Percentiles rank a stretch among this genome's conserved stretches.
These are phyloP conservation scores for Laspeyria flexula DNA, from an alignment of 2,888 invertebrate genomes.

Conservation along the genomic window DNA sequence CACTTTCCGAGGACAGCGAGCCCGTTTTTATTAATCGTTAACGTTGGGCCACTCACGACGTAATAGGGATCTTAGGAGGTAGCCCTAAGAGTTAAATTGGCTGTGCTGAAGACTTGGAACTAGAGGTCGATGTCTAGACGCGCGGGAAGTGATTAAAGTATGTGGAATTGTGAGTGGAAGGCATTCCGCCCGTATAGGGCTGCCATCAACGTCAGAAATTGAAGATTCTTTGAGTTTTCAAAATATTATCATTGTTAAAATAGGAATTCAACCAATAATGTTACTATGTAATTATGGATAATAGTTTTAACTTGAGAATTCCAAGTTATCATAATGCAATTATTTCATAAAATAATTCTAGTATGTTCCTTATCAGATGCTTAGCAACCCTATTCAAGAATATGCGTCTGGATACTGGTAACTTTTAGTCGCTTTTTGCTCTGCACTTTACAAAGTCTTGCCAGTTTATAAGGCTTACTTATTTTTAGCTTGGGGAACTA, in stretches of 20 bases:
- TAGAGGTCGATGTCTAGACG: conserved; percentile 75
- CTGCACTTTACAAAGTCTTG: conserved; percentile 35
- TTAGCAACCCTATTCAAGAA: conserved; percentile 19
- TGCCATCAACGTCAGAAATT: conserved; percentile 28
- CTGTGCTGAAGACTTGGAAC: conserved; percentile 33
- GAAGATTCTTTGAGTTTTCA: conserved; percentile 6
- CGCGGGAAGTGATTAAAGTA: conserved; percentile 76
- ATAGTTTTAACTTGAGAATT: too few relatives aligned
- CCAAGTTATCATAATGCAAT: too few relatives aligned
- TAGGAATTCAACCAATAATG: too few relatives aligned
- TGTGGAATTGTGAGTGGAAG: conserved; percentile 63
- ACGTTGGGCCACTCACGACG: conserved; percentile 53
- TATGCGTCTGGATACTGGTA: conserved; percentile 11
- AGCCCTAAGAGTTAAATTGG: conserved; percentile 67
- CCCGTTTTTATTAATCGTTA: conserved; percentile 78
- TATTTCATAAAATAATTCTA: neutral
- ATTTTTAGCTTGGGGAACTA: conserved; percentile 50
- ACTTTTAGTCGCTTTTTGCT: conserved; percentile 29
- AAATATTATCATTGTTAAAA: too few relatives aligned
- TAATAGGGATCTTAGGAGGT: conserved; percentile 68
- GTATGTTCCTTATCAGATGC: neutral
- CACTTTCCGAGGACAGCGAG: conserved; percentile 84
- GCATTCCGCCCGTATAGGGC: conserved; percentile 62
- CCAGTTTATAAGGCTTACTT: conserved; percentile 46
- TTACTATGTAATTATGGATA: too few relatives aligned